These are phyloP conservation scores for Enteromius treurensis DNA, from an alignment of 2,797 vertebrate species.

Conservation along the genomic window DNA sequence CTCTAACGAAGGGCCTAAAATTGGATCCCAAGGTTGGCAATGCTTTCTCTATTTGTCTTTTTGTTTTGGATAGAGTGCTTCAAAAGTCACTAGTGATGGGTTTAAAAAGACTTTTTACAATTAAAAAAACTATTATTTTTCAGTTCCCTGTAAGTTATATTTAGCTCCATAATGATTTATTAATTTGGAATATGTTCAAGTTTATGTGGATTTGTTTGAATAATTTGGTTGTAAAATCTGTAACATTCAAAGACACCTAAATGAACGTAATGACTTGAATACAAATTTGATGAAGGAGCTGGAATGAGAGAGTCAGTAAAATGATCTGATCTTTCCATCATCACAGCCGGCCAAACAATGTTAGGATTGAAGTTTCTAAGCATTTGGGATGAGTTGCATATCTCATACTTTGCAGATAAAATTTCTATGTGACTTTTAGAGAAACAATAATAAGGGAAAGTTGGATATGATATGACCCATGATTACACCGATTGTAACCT, in stretches of 20 bases:
- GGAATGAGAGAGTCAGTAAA: too few relatives aligned
- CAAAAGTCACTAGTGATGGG: neutral
- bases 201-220: too few relatives aligned
- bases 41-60: neutral
- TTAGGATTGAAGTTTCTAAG: neutral
- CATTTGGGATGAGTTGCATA: neutral
- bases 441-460: neutral
- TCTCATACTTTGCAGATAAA: neutral
- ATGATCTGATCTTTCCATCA: too few relatives aligned
- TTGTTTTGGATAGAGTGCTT: neutral
- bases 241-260: neutral
- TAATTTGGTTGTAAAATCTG: too few relatives aligned
- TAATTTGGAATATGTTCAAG: too few relatives aligned
- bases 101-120: too few relatives aligned
- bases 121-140: too few relatives aligned
- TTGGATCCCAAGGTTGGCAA: neutral
- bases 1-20: neutral
- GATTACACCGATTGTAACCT: neutral
- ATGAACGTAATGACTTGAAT: neutral
- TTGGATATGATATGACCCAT: neutral
- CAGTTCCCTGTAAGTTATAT: too few relatives aligned
- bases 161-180: too few relatives aligned
- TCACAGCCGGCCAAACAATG: conserved; percentile 39
- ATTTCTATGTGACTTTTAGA: neutral
- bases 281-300: too few relatives aligned